Percentiles rank a stretch among this genome's conserved stretches.
Evolutionary conservation across 2,797 vertebrate species (phyloP).

Genomic region (Antennarius maculatus): DNA sequence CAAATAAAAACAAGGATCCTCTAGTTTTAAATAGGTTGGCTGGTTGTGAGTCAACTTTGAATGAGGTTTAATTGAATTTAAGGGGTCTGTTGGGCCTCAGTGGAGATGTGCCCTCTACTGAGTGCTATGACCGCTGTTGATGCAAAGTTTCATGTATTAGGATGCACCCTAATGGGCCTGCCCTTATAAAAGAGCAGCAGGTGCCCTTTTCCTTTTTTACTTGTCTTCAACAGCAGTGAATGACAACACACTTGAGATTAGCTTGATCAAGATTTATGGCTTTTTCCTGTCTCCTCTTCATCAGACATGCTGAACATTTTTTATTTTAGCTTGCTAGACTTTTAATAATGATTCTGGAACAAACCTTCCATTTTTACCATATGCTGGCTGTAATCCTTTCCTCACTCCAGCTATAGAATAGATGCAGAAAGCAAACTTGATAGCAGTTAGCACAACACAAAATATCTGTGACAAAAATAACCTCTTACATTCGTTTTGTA

Average conservation of each 20-base stretch:
- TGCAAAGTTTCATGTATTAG: background rate
- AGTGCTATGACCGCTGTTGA: background rate
- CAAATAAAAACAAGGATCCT: too few species aligned
- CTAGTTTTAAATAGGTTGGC: too few species aligned
- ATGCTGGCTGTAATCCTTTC: background rate
- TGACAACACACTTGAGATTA: background rate
- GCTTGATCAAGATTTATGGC: background rate
- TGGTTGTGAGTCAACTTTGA: too few species aligned
- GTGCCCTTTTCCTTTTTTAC: conserved; percentile 4
- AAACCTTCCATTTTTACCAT: conserved; percentile 15
- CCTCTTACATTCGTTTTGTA: background rate
- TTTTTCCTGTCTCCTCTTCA: background rate
- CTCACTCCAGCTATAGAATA: background rate
- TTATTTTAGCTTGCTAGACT: background rate
- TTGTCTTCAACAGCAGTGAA: background rate
- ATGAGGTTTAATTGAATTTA: too few species aligned
- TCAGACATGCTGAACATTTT: background rate
- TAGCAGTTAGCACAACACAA: background rate
- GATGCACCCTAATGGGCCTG: background rate
- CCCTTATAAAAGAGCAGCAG: conserved; percentile 7
- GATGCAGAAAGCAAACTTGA: background rate
- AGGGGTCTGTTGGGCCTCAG: too few species aligned
- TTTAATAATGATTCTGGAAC: conserved; percentile 7
- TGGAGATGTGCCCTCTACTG: too few species aligned
- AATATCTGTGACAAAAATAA: conserved; percentile 9